Evolutionary conservation across 1,140 invertebrate genomes (phyloP).

Genomic region (Penaeus chinensis): DNA sequence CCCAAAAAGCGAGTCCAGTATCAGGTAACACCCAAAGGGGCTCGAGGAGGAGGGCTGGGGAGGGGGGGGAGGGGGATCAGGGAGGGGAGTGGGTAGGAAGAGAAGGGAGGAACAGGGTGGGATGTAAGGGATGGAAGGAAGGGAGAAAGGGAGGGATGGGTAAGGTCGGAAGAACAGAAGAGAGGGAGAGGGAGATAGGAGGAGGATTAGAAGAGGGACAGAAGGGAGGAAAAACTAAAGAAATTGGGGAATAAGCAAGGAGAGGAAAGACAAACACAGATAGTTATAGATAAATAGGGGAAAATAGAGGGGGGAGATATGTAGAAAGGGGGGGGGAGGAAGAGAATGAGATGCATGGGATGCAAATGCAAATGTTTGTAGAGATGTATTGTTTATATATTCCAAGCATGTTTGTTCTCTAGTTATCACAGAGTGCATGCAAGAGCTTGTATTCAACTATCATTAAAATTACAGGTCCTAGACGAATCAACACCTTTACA

Average conservation of each 20-base stretch:
- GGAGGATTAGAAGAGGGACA: background rate
- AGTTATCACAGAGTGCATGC: background rate
- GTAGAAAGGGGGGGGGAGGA: background rate
- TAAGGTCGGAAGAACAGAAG: conserved; percentile 1
- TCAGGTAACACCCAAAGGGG: conserved; percentile 23
- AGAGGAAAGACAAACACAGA: background rate
- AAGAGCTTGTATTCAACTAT: too few species aligned
- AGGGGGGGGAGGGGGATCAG: background rate
- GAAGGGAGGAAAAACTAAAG: background rate
- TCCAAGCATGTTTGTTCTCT: background rate
- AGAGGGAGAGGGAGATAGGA: background rate
- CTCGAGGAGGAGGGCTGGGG: background rate
- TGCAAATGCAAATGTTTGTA: background rate
- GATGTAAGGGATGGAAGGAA: background rate
- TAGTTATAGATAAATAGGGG: too few species aligned
- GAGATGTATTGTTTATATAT: background rate
- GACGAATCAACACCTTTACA: too few species aligned
- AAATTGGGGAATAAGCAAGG: background rate
- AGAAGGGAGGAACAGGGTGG: background rate
- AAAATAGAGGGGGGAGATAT: background rate
- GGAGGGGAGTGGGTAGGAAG: background rate
- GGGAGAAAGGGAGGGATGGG: background rate
- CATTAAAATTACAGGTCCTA: too few species aligned
- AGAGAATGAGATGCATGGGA: conserved; percentile 1
- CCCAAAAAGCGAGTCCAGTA: conserved; percentile 24